Evolutionary conservation across 1,140 invertebrate species (phyloP), one percentile per base, ranked within the genome.

Genomic region (Hyphantria cunea): DNA sequence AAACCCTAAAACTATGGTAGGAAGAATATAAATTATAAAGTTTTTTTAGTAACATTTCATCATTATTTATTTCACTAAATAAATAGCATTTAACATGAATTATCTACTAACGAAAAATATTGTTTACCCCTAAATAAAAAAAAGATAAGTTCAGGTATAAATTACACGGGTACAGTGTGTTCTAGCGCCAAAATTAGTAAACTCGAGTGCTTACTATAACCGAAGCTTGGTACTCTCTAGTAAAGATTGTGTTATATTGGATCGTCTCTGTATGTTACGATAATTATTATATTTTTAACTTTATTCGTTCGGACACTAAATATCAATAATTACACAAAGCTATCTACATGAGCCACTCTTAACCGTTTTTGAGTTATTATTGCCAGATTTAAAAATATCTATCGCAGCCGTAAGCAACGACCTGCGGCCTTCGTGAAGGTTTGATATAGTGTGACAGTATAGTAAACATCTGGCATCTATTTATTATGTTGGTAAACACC

Each of bases 281-380:
- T 76, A 65, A 72, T 77, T 77, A 83, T 80, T 72, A 78, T 76
- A 58, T 58, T 58, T 58, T 58, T 41, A 55, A 58, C 45, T 58
- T 58, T 58, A 58, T 65, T 75, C 70, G 66, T 80, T 83, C 77
- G 76, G 73, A 86, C 74, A 84, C 81, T 88, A 88, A 82, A 89
- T 84, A 86, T 83, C 79, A 82, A 84, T 85, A 86, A 86, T 90
- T 88, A 90, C 80, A 88, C 84, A 82, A 89, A 88, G 85, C 87
- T 90, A 90, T 90, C 87, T 90, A 90, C 87, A 90, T 80, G 85
- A 86, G 85, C 85, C 84, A 80, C 76, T 79, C 76, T 80, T 78
- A 63, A 71, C 60, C 68, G 82, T 62, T 64, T 59, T 68, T 67
- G 63, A 59, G 54, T 66, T 69, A 70, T 72, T 74, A 74, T 83